Conservation (phyloP, 2,113 vertebrate species). For the Sorex araneus region DNA sequence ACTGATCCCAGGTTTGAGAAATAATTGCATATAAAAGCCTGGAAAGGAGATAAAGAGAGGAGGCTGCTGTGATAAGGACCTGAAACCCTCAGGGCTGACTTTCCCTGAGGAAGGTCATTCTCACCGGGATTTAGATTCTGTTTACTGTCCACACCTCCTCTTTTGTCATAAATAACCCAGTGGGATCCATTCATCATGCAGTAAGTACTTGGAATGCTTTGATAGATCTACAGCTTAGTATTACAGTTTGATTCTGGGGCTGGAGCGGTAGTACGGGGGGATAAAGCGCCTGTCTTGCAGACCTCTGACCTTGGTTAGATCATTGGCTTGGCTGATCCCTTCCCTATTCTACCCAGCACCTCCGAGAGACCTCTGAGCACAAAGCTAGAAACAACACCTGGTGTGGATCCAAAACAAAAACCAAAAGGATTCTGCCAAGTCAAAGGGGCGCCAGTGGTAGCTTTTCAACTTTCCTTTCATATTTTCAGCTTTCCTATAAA, state of each 20-base stretch:
- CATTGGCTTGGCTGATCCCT: too few relatives aligned
- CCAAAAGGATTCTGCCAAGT: background rate
- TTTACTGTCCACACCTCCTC: fast-evolving
- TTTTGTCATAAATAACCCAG: background rate
- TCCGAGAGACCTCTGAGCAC: too few relatives aligned
- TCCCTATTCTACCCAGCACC: too few relatives aligned
- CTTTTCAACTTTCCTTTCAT: background rate
- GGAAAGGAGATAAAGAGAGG: background rate
- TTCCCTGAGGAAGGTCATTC: background rate
- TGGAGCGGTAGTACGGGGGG: too few relatives aligned
- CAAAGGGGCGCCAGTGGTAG: background rate
- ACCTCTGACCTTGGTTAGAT: too few relatives aligned
- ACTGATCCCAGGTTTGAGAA: background rate
- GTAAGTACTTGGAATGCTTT: too few relatives aligned
- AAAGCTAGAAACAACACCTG: too few relatives aligned
- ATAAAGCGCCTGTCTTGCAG: too few relatives aligned
- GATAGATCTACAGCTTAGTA: too few relatives aligned
- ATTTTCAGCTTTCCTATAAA: constrained; percentile 5
- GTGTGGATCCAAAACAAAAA: background rate
- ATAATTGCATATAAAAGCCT: background rate
- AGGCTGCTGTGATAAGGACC: background rate
- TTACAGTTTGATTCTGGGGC: too few relatives aligned
- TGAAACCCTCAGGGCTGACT: background rate
- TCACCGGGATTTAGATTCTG: background rate
- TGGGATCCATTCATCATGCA: too few relatives aligned